These are phyloP conservation scores for Parauchenoglanis ngamensis DNA, from an alignment of 2,797 vertebrate species.

Conservation along the genomic window DNA sequence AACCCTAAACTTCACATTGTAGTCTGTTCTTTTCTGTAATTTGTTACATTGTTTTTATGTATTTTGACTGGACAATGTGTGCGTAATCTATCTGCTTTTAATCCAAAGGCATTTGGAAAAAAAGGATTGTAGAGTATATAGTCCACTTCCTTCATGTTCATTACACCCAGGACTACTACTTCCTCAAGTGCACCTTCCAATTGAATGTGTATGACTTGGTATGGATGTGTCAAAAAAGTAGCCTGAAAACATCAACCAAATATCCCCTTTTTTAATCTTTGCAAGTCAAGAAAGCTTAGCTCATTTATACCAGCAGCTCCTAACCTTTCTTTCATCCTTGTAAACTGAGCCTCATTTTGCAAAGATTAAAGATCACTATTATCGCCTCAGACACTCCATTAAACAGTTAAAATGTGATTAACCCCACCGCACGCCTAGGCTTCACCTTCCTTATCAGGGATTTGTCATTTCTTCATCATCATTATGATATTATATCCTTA, in stretches of 20 bases:
- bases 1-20: neutral
- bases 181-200: neutral
- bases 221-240: neutral
- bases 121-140: neutral
- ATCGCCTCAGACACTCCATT: conserved; percentile 9
- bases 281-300: neutral
- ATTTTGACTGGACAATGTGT: neutral
- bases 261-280: neutral
- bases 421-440: neutral
- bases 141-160: neutral
- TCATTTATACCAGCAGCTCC: neutral
- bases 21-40: no score
- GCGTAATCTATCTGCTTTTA: neutral
- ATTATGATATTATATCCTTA: conserved; percentile 12
- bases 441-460: conserved; percentile 18
- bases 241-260: neutral
- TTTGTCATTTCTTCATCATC: neutral
- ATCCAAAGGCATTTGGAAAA: neutral
- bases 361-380: neutral
- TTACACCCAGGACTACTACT: neutral
- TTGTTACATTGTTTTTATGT: neutral
- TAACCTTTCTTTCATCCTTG: neutral
- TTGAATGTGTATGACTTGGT: neutral
- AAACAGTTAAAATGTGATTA: conserved; percentile 6
- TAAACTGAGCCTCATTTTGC: conserved; percentile 12